Percentiles rank a stretch among this genome's conserved stretches.
phyloP scores from a whole-genome alignment of 1,140 invertebrate species.

The Drosophila tristis region DNA sequence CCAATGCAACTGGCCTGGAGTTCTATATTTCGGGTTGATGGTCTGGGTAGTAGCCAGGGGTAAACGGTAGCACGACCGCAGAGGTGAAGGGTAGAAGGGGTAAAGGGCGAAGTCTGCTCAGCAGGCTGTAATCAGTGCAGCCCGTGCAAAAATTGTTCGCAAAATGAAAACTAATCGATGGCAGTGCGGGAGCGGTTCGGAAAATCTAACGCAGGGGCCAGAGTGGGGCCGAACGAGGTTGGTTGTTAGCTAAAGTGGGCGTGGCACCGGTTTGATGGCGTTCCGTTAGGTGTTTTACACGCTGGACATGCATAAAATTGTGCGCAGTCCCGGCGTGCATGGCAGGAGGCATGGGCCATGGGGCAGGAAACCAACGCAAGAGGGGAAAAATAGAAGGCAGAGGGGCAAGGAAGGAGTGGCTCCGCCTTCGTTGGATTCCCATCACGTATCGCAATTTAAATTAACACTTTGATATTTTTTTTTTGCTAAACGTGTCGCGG shows the following conservation, averaged over 20 bases:
- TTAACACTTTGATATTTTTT: constrained; percentile 72
- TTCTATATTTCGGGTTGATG: background rate
- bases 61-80: background rate
- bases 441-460: constrained; percentile 80
- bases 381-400: constrained; percentile 1
- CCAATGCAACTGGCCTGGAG: background rate
- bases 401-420: constrained; percentile 8
- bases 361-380: constrained; percentile 9
- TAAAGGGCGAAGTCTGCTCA: constrained; percentile 11
- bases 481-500: constrained; percentile 77
- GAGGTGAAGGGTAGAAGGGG: background rate
- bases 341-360: constrained; percentile 15
- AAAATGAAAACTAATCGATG: constrained; percentile 82
- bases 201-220: constrained; percentile 21
- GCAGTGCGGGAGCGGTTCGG: constrained; percentile 27
- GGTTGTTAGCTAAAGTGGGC: constrained; percentile 32
- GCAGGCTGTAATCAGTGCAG: constrained; percentile 69
- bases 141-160: constrained; percentile 73
- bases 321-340: constrained; percentile 60
- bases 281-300: constrained; percentile 79
- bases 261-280: constrained; percentile 44
- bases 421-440: constrained; percentile 45
- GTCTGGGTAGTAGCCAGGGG: constrained; percentile 27
- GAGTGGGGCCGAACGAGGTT: background rate
- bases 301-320: constrained; percentile 82